Percentiles rank a stretch among this genome's conserved stretches.
These are phyloP conservation scores for Amniataba percoides DNA, from an alignment of 2,797 vertebrate genomes.

Conservation along the genomic window DNA sequence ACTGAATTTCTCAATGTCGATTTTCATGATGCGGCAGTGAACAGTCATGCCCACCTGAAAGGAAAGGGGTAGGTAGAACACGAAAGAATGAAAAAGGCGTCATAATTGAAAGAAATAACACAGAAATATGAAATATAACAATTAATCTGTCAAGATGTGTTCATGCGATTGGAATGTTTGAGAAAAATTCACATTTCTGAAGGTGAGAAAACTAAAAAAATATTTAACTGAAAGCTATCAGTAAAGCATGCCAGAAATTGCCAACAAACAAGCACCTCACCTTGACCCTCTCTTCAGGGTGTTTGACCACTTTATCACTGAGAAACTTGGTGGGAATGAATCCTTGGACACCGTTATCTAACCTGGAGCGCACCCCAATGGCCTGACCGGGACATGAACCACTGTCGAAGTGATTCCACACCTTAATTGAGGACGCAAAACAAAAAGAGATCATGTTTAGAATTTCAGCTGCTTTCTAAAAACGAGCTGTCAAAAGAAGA, in stretches of 20 bases:
- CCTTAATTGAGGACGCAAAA: slow-evolving; percentile 79
- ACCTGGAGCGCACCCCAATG: slow-evolving; percentile 94
- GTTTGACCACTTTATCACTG: slow-evolving; percentile 98
- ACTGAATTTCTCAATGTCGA: slow-evolving; percentile 98
- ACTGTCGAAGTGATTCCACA: slow-evolving; percentile 99
- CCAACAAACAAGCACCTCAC: slow-evolving; percentile 75
- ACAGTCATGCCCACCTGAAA: slow-evolving; percentile 97
- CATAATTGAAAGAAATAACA: background rate
- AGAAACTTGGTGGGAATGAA: slow-evolving; percentile 99
- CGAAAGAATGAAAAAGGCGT: background rate
- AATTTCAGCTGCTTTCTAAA: background rate
- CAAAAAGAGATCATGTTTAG: slow-evolving; percentile 11
- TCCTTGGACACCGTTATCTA: slow-evolving; percentile 97
- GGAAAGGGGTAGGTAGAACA: slow-evolving; percentile 5
- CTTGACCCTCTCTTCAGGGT: slow-evolving; percentile 98
- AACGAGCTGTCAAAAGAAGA: background rate
- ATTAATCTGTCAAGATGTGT: background rate
- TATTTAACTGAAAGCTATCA: background rate
- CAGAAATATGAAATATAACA: background rate
- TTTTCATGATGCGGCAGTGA: slow-evolving; percentile 99
- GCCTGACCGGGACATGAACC: slow-evolving; percentile 98
- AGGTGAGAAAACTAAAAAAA: background rate
- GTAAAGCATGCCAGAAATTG: background rate
- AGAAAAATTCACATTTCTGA: background rate
- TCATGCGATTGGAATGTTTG: background rate